Evolutionary conservation across 2,888 invertebrate species (phyloP).

Genomic region (Lasioglossum villosulum): DNA sequence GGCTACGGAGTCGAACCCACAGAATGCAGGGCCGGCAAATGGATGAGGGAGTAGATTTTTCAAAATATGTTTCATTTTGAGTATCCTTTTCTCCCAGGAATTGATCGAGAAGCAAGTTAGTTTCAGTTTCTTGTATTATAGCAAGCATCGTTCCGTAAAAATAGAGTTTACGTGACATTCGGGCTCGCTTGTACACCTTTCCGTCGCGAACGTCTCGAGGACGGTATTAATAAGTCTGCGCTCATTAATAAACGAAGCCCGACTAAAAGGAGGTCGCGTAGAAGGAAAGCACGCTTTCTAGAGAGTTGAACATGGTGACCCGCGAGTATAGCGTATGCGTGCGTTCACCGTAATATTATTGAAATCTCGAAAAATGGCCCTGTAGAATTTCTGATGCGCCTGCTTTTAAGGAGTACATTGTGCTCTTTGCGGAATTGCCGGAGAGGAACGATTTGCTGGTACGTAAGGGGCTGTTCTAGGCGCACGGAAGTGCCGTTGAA

Average conservation of each 20-base stretch:
- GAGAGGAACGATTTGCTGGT: constrained; percentile 31
- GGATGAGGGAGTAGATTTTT: too few species aligned
- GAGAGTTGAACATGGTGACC: too few species aligned
- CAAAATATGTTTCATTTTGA: neutral
- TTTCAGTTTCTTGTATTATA: neutral
- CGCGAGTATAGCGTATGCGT: neutral
- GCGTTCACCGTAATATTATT: constrained; percentile 13
- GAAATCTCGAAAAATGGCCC: constrained; percentile 51
- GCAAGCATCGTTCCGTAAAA: neutral
- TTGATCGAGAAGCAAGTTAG: neutral
- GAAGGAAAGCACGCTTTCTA: neutral
- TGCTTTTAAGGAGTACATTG: constrained; percentile 58
- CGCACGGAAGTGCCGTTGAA: constrained; percentile 53
- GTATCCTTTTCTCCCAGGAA: neutral
- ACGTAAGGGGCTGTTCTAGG: constrained; percentile 30
- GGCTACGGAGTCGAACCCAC: too few species aligned
- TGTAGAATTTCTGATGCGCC: constrained; percentile 59
- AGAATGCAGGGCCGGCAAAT: neutral
- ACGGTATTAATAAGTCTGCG: neutral
- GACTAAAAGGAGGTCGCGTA: neutral
- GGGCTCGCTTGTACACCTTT: neutral
- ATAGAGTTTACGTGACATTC: neutral
- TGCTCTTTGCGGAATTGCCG: constrained; percentile 32
- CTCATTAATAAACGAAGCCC: neutral
- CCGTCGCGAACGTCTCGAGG: neutral